phyloP scores from a whole-genome alignment of 1,140 invertebrate species.

The Drosophila paulistorum region DNA sequence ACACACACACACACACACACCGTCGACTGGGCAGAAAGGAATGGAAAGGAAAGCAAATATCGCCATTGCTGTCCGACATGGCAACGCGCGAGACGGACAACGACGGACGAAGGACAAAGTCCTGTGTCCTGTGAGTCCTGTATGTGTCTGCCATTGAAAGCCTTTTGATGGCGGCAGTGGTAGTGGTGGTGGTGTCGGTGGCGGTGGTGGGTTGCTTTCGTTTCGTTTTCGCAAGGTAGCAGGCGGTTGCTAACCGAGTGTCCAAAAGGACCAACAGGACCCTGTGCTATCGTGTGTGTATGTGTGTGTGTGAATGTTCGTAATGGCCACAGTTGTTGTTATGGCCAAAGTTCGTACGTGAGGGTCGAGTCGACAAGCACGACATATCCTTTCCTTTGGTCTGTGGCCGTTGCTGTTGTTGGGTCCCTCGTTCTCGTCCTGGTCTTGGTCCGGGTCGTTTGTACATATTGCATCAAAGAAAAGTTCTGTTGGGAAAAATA shows the following conservation, averaged over 20 bases:
- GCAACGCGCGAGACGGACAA: slow-evolving; percentile 64
- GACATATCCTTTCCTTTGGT: slow-evolving; percentile 51
- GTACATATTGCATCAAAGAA: slow-evolving; percentile 81
- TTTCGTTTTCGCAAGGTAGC: slow-evolving; percentile 54
- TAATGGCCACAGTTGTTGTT: slow-evolving; percentile 82
- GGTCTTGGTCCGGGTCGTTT: slow-evolving; percentile 57
- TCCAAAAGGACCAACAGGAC: slow-evolving; percentile 67
- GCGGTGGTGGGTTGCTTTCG: slow-evolving; percentile 19
- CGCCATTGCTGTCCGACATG: slow-evolving; percentile 61
- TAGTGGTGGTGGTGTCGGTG: slow-evolving; percentile 18
- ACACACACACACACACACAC: neutral
- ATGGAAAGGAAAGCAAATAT: slow-evolving; percentile 58
- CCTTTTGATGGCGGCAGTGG: slow-evolving; percentile 64
- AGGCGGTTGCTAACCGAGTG: slow-evolving; percentile 57
- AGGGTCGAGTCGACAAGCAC: slow-evolving; percentile 66
- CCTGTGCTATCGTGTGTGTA: slow-evolving; percentile 33
- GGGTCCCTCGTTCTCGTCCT: slow-evolving; percentile 30
- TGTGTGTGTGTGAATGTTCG: slow-evolving; percentile 53
- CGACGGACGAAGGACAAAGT: slow-evolving; percentile 33
- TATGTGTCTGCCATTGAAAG: slow-evolving; percentile 72
- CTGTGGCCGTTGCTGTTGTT: slow-evolving; percentile 20
- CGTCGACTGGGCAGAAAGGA: slow-evolving; percentile 22
- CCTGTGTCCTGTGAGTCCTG: slow-evolving; percentile 45
- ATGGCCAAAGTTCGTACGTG: slow-evolving; percentile 81
- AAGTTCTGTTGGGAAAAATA: slow-evolving; percentile 65